Base-by-base conservation (phyloP, 1,140 invertebrate genomes). In the Meteorus sp. region DNA sequence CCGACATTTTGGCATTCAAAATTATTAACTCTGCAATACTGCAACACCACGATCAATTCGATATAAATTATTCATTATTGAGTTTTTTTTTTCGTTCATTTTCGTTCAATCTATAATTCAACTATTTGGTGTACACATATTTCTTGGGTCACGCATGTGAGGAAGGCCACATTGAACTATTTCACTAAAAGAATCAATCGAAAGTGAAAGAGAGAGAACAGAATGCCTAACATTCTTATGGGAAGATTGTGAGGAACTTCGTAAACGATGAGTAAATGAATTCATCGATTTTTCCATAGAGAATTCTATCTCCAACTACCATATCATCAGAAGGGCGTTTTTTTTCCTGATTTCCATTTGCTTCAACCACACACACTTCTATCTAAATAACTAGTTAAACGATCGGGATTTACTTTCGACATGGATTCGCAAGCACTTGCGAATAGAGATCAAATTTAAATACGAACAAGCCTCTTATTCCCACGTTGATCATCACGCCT, bases 141-240 rank as follows among this genome's bases (percentile, higher is more conserved):
- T 66, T 69, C 65, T 67, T 62, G 72, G 72, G 65, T 75, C 66
- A 71, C 71, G 75, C 70, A 75, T 65, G 71, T 72, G 76, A 78
- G 75, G 74, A 80, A 80, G 78, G 78, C 78, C 76, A 79, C 78
- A 80, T 78, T 78, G 67, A 80, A 73, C 76, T 79, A 80, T 72
- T 75, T n/a, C n/a, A n/a, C 76, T 80, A 78, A 73, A 60, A 73
- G 72, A n/a, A n/a, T n/a, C n/a, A n/a, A n/a, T n/a, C n/a, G n/a
- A n/a, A n/a, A n/a, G n/a, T n/a, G n/a, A 72, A 60, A 33, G 37
- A 53, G 43, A 53, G 35, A 56, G 29, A 50, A 50, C 25, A 72
- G 59, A 58, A 68, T 69, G 64, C 61, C 71, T 77, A 78, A 68
- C 70, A 61, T 65, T 67, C 15, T 39, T 39, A 39, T n/a, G 35